phyloP scores from a whole-genome alignment of 1,140 invertebrate species.

The Dendroctonus valens region DNA sequence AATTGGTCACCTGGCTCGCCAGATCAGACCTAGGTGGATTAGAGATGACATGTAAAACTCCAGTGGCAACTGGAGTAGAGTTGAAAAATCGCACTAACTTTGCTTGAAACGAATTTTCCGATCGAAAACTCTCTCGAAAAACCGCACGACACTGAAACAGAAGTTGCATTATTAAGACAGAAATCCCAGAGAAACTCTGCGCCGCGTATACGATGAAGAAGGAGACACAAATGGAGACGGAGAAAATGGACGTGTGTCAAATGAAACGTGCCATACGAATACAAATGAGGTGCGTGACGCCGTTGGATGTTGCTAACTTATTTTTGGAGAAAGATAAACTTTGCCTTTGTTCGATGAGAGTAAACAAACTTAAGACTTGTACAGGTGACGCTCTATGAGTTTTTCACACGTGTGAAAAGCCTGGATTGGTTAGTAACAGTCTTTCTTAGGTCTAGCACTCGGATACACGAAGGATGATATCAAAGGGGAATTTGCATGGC shows the following conservation, averaged over 20 bases:
- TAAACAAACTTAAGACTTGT: conserved; percentile 2
- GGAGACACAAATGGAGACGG: conserved; percentile 1
- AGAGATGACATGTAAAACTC: no score
- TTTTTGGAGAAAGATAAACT: conserved; percentile 17
- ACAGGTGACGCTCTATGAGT: no score
- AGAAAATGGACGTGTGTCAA: conserved; percentile 21
- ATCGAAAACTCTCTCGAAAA: conserved; percentile 21
- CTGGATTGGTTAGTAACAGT: no score
- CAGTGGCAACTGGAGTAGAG: no score
- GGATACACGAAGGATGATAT: conserved; percentile 4
- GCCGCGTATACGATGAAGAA: conserved; percentile 4
- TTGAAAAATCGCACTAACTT: no score
- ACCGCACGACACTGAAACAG: conserved; percentile 16
- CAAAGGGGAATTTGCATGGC: conserved; percentile 27
- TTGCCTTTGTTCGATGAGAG: background rate
- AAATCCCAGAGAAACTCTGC: conserved; percentile 8
- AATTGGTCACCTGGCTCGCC: no score
- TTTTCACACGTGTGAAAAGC: no score
- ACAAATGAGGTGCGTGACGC: conserved; percentile 22
- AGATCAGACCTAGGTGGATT: no score
- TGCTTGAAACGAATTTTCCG: no score
- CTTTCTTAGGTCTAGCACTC: background rate
- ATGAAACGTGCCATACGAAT: conserved; percentile 29
- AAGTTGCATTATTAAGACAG: conserved; percentile 29
- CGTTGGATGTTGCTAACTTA: conserved; percentile 15